Evolutionary conservation across 2,888 invertebrate genomes (phyloP).

Genomic region (Alcis repandata): DNA sequence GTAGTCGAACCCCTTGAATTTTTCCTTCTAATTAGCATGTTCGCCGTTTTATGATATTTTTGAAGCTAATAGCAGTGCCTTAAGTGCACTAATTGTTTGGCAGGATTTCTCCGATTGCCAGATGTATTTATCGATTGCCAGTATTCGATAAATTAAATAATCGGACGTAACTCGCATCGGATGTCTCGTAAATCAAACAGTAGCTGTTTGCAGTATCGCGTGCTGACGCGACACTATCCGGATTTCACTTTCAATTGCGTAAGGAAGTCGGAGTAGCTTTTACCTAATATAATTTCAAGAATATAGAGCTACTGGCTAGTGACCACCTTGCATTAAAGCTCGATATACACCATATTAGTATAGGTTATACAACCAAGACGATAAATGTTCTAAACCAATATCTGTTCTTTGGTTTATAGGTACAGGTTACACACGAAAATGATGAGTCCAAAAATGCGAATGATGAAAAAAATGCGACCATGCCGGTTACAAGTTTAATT

Average conservation of each 20-base stretch:
- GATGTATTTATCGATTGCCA: background rate
- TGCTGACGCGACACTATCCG: slow-evolving; percentile 46
- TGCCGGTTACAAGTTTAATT: too few species aligned
- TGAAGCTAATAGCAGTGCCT: too few species aligned
- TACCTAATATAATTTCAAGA: slow-evolving; percentile 9
- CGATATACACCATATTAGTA: background rate
- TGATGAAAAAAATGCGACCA: too few species aligned
- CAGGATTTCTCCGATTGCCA: background rate
- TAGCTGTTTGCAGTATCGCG: slow-evolving; percentile 34
- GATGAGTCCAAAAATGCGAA: too few species aligned
- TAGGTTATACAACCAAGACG: too few species aligned
- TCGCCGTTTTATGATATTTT: too few species aligned
- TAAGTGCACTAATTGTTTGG: background rate
- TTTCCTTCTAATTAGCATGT: too few species aligned
- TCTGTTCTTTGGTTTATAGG: too few species aligned
- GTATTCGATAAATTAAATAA: slow-evolving; percentile 12
- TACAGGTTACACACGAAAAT: too few species aligned
- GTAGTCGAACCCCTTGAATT: too few species aligned
- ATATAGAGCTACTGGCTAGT: slow-evolving; percentile 6
- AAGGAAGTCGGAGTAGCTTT: slow-evolving; percentile 31
- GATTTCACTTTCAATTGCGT: slow-evolving; percentile 49
- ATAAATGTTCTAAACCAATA: too few species aligned
- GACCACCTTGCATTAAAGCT: background rate
- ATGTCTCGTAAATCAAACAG: slow-evolving; percentile 42
- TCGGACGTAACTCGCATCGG: slow-evolving; percentile 8